Conservation (phyloP, 2,888 invertebrate species). For the Protodeltote pygarga region DNA sequence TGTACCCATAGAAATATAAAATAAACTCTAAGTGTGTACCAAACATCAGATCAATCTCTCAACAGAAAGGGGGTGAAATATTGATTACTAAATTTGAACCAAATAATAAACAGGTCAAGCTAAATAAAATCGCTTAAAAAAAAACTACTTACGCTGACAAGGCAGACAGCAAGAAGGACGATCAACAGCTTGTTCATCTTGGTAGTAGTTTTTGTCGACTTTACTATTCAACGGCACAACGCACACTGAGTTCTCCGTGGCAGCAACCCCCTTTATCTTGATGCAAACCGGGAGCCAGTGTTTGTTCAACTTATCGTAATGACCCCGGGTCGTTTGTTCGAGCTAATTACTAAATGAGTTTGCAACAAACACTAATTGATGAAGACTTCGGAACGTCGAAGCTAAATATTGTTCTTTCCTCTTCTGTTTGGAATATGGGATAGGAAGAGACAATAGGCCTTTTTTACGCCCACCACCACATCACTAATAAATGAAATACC, state of each 20-base stretch:
- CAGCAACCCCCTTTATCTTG: slow-evolving; percentile 53
- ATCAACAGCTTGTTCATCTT: slow-evolving; percentile 74
- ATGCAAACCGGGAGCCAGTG: slow-evolving; percentile 26
- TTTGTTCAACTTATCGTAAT: slow-evolving; percentile 58
- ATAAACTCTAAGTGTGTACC: no score
- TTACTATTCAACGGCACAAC: slow-evolving; percentile 41
- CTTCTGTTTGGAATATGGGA: not conserved
- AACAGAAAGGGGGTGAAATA: no score
- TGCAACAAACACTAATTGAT: slow-evolving; percentile 39
- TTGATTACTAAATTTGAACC: no score
- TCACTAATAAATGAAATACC: no score
- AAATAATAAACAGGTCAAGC: no score
- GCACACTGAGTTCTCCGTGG: slow-evolving; percentile 49
- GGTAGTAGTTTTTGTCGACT: slow-evolving; percentile 43
- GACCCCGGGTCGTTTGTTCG: slow-evolving; percentile 55
- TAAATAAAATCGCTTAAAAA: not conserved
- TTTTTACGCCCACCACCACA: not conserved
- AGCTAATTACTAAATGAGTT: slow-evolving; percentile 61
- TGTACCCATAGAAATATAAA: no score
- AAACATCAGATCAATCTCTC: no score
- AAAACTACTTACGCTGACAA: slow-evolving; percentile 66
- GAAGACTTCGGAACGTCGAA: not conserved
- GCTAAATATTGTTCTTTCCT: not conserved
- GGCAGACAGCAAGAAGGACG: slow-evolving; percentile 69
- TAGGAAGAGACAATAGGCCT: not conserved